Evolutionary conservation across 2,797 vertebrate genomes (phyloP).

Genomic region (Distichodus sexfasciatus): DNA sequence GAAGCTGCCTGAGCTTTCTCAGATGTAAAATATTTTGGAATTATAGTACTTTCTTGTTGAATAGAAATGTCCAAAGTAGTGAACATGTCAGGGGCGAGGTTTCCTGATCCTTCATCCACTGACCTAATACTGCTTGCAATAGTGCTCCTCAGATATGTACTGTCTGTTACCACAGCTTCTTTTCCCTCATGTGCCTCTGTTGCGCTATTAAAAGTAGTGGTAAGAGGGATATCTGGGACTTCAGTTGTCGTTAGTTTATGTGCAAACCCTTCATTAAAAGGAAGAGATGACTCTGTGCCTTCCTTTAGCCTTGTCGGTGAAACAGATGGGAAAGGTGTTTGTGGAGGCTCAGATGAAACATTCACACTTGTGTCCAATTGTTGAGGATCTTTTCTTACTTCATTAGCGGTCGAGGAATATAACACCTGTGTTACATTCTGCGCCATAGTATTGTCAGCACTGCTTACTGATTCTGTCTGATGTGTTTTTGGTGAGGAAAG

Average conservation of each 20-base stretch:
- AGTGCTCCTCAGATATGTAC: not conserved
- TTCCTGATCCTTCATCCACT: not conserved
- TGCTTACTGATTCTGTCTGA: not conserved
- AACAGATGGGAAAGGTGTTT: not conserved
- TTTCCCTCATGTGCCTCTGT: not conserved
- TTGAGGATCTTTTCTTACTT: constrained; percentile 43
- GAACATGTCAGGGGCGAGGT: no score
- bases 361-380: constrained; percentile 29
- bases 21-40: no score
- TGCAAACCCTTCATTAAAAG: constrained; percentile 3
- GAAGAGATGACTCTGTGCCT: constrained; percentile 30
- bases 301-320: not conserved
- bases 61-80: no score
- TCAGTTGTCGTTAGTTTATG: not conserved
- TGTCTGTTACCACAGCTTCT: not conserved
- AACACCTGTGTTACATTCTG: constrained; percentile 21
- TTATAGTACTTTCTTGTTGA: no score
- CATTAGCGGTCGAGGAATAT: constrained; percentile 22
- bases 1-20: no score
- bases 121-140: not conserved
- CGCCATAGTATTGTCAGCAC: not conserved
- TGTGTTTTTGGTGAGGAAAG: constrained; percentile 7
- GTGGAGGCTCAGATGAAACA: constrained; percentile 13
- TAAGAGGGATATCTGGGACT: not conserved
- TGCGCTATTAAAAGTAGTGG: not conserved